phyloP scores from a whole-genome alignment of 2,888 invertebrate genomes.

The Cylloceria caligata region DNA sequence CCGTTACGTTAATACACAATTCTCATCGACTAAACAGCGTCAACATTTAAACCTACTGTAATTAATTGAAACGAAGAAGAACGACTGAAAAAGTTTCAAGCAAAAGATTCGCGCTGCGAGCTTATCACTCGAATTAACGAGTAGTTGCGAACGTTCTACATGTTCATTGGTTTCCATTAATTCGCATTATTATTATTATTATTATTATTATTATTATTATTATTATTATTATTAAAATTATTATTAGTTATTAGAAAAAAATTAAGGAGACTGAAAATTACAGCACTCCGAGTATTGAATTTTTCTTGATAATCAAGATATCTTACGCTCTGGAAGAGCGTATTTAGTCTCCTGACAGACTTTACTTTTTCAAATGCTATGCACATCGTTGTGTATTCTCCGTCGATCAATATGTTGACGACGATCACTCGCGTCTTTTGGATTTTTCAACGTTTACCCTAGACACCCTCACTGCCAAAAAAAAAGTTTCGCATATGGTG shows the following conservation, averaged over 20 bases:
- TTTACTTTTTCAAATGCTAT: constrained; percentile 7
- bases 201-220: constrained; percentile 32
- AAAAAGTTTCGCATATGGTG: constrained; percentile 5
- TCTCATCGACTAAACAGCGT: constrained; percentile 6
- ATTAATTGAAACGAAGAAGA: constrained; percentile 17
- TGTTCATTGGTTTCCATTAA: constrained; percentile 49
- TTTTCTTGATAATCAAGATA: constrained; percentile 21
- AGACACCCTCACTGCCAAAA: constrained; percentile 68
- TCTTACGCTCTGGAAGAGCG: neutral
- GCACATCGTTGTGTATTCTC: constrained; percentile 21
- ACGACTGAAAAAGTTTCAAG: neutral
- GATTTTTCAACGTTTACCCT: constrained; percentile 59
- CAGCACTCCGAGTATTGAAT: neutral
- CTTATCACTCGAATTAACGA: constrained; percentile 36
- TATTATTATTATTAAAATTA: constrained; percentile 35
- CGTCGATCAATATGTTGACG: constrained; percentile 29
- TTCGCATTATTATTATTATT: constrained; percentile 38
- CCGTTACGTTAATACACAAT: neutral
- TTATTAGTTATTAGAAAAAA: constrained; percentile 42
- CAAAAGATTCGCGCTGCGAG: neutral
- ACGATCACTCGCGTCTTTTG: constrained; percentile 35
- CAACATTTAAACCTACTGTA: neutral
- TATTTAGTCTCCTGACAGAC: neutral
- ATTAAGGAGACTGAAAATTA: constrained; percentile 9
- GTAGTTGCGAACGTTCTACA: constrained; percentile 21